Base-by-base conservation (phyloP, 1,140 invertebrate genomes). In the Medauroidea extradentata region DNA sequence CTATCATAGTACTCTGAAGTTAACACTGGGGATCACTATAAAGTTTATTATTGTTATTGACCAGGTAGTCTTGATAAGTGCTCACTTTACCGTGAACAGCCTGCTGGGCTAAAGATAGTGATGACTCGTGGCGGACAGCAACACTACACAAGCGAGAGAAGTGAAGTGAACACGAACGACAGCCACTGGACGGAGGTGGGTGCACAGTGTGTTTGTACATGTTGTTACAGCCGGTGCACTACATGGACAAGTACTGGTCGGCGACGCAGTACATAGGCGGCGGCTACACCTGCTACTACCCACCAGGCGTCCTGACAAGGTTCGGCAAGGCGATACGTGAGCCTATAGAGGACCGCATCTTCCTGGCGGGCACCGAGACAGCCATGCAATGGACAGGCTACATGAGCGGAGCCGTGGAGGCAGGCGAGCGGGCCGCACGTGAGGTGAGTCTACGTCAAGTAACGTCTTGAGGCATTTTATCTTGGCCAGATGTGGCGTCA, bases 331-430 rank as follows among this genome's bases (percentile, higher is more conserved):
- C 66, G 62, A 7, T 63, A 58, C 19, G 68, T 55, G 23, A 66
- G 57, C 70, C 73, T 39, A 24, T 59, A 19, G 46, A 18, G 4
- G 29, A 11, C 5, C 29, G 70, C 24, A 62, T 81, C 3, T 71
- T 71, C 62, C 81, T 80, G 69, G 80, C 78, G 38, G 81, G 81
- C 3, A 80, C 81, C 18, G 81, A 83, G 65, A 80, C 80, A 8
- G 78, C 81, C 4, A 75, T 72, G 1, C 63, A 73, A 52, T 83
- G 81, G 82, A 71, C 74, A 27, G 80, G 82, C 8, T 80, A 79
- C 64, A 80, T 83, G 75, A 76, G 74, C 43, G 81, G 81, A 25
- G 82, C 81, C 14, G 68, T 82, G 13, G 72, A 81, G 60, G 67
- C 79, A 9, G 82, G 81, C 24, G 69, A 78, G 60, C 60, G 80